A percentile compares a stretch with the other conserved stretches of the same genome.
These are phyloP conservation scores for Xenops minutus DNA, from an alignment of 2,797 vertebrate genomes.

Conservation along the genomic window DNA sequence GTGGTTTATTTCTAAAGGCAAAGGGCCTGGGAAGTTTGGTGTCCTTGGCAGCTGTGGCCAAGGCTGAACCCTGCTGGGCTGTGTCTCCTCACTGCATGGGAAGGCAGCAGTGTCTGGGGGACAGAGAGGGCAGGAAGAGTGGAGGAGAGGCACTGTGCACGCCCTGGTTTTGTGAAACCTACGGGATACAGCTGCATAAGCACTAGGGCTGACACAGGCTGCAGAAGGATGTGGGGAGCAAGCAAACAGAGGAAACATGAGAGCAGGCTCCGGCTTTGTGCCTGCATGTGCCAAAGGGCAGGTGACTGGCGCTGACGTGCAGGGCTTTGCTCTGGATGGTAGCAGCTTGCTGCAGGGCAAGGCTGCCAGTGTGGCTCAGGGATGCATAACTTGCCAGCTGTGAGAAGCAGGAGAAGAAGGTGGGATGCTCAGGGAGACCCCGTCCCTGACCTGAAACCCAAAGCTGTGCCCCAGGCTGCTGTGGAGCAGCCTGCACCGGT, in stretches of 20 bases:
- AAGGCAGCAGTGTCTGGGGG: background rate
- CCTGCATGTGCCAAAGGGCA: fast-evolving
- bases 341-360: background rate
- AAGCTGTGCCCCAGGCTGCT: background rate
- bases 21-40: background rate
- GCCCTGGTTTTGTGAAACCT: background rate
- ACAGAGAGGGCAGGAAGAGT: background rate
- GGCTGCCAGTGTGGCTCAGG: fast-evolving
- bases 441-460: background rate
- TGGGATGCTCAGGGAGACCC: background rate
- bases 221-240: background rate
- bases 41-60: background rate
- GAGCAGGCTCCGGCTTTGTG: background rate
- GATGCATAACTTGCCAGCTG: background rate
- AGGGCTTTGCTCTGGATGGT: background rate
- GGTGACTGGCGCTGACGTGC: background rate
- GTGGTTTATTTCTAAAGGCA: background rate
- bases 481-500: background rate
- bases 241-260: background rate
- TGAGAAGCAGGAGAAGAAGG: background rate
- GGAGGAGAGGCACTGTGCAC: background rate
- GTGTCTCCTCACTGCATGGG: fast-evolving
- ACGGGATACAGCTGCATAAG: background rate
- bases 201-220: background rate
- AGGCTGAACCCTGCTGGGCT: background rate